These are phyloP conservation scores for Pionites leucogaster DNA, from an alignment of 2,113 vertebrate genomes.

Conservation along the genomic window DNA sequence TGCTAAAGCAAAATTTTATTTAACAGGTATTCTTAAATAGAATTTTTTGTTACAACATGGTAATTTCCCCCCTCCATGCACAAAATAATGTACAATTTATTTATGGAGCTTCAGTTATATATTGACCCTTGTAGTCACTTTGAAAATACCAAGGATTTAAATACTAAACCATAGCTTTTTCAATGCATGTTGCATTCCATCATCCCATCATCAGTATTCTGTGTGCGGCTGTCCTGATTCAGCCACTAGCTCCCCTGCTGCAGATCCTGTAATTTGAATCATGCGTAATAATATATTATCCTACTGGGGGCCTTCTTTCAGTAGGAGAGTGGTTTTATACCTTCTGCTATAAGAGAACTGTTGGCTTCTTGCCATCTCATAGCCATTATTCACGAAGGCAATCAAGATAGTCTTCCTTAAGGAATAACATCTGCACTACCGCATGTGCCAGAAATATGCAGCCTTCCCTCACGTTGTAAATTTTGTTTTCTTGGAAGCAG, in stretches of 20 bases:
- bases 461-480: conserved; percentile 66
- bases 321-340: conserved; percentile 80
- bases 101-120: conserved; percentile 54
- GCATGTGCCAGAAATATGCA: conserved; percentile 73
- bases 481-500: conserved; percentile 74
- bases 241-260: conserved; percentile 80
- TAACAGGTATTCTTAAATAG: conserved; percentile 5
- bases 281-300: conserved; percentile 87
- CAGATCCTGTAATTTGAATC: conserved; percentile 86
- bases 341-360: conserved; percentile 79
- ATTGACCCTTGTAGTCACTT: conserved; percentile 60
- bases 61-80: neutral
- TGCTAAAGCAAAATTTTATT: conserved; percentile 28
- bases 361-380: conserved; percentile 72
- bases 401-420: conserved; percentile 79
- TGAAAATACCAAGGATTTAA: conserved; percentile 72
- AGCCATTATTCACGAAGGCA: conserved; percentile 81
- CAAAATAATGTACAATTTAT: conserved; percentile 23
- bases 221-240: conserved; percentile 75
- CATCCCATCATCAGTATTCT: conserved; percentile 84
- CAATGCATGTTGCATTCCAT: conserved; percentile 78
- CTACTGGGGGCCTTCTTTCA: conserved; percentile 82
- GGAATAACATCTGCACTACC: conserved; percentile 82
- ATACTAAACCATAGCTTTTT: conserved; percentile 71
- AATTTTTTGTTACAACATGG: conserved; percentile 10